Evolutionary conservation across 2,797 vertebrate species (phyloP).

Genomic region (Amblyopsis hoosieri): DNA sequence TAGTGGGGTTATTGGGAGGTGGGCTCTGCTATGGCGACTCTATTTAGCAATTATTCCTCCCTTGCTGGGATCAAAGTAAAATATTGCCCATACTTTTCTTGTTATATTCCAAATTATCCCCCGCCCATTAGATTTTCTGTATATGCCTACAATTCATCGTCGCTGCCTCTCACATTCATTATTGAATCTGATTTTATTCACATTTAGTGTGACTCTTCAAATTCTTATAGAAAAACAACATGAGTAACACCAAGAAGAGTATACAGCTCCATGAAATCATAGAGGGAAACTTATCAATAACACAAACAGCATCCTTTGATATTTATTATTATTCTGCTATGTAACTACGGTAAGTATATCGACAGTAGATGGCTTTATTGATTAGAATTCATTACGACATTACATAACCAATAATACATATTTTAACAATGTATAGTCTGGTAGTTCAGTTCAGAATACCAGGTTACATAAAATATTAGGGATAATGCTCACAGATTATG

Average conservation of each 20-base stretch:
- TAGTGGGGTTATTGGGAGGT: constrained; percentile 18
- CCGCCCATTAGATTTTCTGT: constrained; percentile 20
- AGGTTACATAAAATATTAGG: too few species aligned
- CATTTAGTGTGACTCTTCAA: constrained; percentile 9
- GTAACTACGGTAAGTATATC: background rate
- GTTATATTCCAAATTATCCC: constrained; percentile 15
- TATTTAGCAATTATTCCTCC: constrained; percentile 14
- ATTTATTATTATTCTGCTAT: constrained; percentile 5
- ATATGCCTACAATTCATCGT: constrained; percentile 25
- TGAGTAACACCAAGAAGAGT: background rate
- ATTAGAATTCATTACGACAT: too few species aligned
- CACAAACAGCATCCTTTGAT: background rate
- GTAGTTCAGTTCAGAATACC: too few species aligned
- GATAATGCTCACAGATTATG: too few species aligned
- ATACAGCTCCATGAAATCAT: constrained; percentile 5
- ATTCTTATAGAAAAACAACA: constrained; percentile 28
- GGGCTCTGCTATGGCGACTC: constrained; percentile 10
- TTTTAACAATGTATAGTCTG: too few species aligned
- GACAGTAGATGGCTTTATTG: too few species aligned
- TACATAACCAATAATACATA: too few species aligned
- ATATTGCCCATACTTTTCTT: constrained; percentile 5
- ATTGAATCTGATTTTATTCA: constrained; percentile 52
- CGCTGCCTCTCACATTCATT: constrained; percentile 33
- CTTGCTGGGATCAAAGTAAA: constrained; percentile 48
- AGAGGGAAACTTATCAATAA: background rate